phyloP scores from a whole-genome alignment of 1,140 invertebrate genomes.

The Bombus haemorrhoidalis region DNA sequence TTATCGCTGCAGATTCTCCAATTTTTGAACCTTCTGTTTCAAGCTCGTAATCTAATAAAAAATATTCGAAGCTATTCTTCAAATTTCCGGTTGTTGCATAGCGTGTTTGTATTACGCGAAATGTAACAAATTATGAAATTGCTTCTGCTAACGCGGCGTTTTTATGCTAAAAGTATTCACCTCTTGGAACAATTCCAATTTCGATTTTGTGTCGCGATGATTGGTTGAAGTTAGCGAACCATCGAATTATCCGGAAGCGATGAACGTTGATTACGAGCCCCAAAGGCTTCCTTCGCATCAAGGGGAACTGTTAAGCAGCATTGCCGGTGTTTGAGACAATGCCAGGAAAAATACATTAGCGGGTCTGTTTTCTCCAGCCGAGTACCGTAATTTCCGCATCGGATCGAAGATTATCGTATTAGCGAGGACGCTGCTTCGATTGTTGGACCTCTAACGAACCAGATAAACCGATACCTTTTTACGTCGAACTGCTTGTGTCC shows the following conservation, averaged over 20 bases:
- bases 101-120: neutral
- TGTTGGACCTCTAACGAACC: neutral
- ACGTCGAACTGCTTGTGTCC: neutral
- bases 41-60: neutral
- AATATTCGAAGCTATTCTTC: neutral
- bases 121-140: neutral
- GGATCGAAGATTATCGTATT: conserved; percentile 43
- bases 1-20: neutral
- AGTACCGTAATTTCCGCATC: conserved; percentile 36
- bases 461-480: conserved; percentile 33
- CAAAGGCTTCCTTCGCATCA: no score
- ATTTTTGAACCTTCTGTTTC: neutral
- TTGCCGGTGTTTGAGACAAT: neutral
- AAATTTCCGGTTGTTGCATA: neutral
- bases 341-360: neutral
- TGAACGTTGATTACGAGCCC: neutral
- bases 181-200: neutral
- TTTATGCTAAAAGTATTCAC: neutral
- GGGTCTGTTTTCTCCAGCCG: conserved; percentile 17
- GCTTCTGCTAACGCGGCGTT: no score
- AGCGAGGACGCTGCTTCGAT: conserved; percentile 3
- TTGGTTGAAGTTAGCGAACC: neutral
- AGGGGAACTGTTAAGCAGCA: neutral
- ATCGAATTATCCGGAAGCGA: neutral
- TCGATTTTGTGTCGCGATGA: neutral